Evolutionary conservation across 2,797 vertebrate genomes (phyloP), one percentile per base, ranked within the genome.

Genomic region (Hydrophis major): DNA sequence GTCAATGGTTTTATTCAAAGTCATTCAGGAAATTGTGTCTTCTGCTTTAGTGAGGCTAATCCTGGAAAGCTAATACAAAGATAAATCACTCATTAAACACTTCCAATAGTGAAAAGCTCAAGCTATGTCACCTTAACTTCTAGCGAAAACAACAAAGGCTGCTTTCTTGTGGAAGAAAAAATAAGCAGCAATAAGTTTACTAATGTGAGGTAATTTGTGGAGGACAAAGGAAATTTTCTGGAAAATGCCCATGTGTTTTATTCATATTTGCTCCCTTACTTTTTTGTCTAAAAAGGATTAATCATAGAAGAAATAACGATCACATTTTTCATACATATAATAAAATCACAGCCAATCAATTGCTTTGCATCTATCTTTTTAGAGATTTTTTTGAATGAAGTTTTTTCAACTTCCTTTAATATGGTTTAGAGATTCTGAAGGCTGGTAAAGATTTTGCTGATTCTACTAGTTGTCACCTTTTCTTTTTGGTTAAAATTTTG

Each of bases 1-100:
- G 94, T 95, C 95, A 97, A 95, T 94, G 94, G 95, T 91, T 95
- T 95, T 87, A 91, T 93, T 96, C 96, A 63, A 32, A 95, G 94
- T 92, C 89, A 93, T 61, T 96, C 94, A 93, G 94, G 91, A 90
- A 37, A 91, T 0, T 37, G 88, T 10, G 60, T 32, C 28, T 83
- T 92, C 90, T 50, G 27, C 86, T 78, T 93, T 87, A 90, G 90
- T 0, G 0, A 6, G 0, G 86, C 92, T 96, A 94, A 95, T 94
- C 95, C 4, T 0, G 91, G 93, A 93, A 94, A 96, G 92, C 91
- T 92, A 94, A 94, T 37, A 6, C 66, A 60, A 32, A 93, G 89
- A 91, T 92, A 93, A 95, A 95, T 20, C 93, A 50, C 50, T 1
- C 13, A 88, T 89, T 87, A 92, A 91, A 90, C 94, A 90, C 47